Evolutionary conservation across 2,888 invertebrate genomes (phyloP), one percentile per base, ranked within the genome.

Genomic region (Gastrophysa polygoni): DNA sequence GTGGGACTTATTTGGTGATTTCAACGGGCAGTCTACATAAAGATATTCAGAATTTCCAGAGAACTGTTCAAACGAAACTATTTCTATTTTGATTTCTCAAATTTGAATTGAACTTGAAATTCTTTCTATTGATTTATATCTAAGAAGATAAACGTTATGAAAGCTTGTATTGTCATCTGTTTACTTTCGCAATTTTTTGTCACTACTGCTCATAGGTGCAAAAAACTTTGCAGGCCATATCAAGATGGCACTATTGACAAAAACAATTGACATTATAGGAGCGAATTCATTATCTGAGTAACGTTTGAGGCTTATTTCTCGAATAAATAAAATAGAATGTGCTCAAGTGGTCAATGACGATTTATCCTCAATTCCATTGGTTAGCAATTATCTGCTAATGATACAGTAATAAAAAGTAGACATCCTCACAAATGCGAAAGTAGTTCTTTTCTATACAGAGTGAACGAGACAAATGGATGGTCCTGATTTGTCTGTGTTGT

Each of bases 301-400:
- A 24, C 44, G 16, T 56, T 32, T 49, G 34, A 43, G 7, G 18
- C 5, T 52, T 56, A 57, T 46, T 57, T 47, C 46, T 34, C 28
- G 47, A 46, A 57, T 57, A 54, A 52, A 44, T 43, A 50, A 54
- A 62, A 17, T 57, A 57, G 61, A 57, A 61, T 61, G 24, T 24
- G 11, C 51, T 46, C 48, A 57, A 32, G 10, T 32, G 17, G 47
- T 18, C 46, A 57, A 63, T 55, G 46, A 59, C 56, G 59, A 56
- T 32, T 32, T 10, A 57, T 64, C 56, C 44, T 54, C 57, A 56
- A 56, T 59, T 57, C 52, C 52, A 48, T n/a, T 57, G 44, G 59
- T 60, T 55, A 56, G 64, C 61, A 56, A 61, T 64, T 64, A 60
- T 61, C 57, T 46, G 38, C 61, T 64, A 64, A 64, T 64, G 61